Conservation (phyloP, 2,113 vertebrate genomes). For the Scomber colias region DNA sequence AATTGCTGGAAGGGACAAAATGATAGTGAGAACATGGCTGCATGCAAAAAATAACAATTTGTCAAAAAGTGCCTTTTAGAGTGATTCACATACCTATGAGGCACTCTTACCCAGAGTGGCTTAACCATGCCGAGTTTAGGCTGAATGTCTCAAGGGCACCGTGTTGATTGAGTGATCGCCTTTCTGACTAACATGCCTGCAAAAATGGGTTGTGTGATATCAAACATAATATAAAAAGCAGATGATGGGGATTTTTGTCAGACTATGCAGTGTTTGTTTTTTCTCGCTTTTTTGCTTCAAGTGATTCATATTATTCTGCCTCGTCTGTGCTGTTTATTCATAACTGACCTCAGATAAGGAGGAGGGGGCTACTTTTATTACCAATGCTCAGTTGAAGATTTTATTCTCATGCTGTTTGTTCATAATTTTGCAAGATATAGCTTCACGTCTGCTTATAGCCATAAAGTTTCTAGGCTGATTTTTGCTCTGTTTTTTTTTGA, state of each 20-base stretch:
- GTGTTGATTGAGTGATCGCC: conserved; percentile 21
- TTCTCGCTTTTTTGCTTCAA: not conserved
- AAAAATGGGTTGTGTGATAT: not conserved
- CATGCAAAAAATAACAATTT: conserved; percentile 16
- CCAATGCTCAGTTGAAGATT: not conserved
- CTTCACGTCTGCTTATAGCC: not conserved
- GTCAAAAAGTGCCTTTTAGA: conserved; percentile 24
- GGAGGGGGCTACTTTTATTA: not conserved
- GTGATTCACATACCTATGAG: conserved; percentile 18
- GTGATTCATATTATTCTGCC: conserved; percentile 11
- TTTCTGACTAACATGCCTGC: not conserved
- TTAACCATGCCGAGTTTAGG: not conserved
- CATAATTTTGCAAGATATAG: not conserved
- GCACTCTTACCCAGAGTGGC: conserved; percentile 8
- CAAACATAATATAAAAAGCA: not conserved
- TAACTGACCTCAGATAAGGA: not conserved
- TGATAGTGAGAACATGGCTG: conserved; percentile 21
- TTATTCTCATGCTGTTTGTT: conserved; percentile 4
- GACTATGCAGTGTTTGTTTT: not conserved
- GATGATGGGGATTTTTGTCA: conserved; percentile 8
- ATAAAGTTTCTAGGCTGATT: conserved; percentile 7
- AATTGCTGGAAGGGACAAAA: conserved; percentile 32
- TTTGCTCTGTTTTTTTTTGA: not conserved
- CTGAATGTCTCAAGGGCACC: conserved; percentile 24
- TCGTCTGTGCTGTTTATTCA: not conserved